Evolutionary conservation across 2,113 vertebrate genomes (phyloP).

Genomic region (Xyliphius kryptos): DNA sequence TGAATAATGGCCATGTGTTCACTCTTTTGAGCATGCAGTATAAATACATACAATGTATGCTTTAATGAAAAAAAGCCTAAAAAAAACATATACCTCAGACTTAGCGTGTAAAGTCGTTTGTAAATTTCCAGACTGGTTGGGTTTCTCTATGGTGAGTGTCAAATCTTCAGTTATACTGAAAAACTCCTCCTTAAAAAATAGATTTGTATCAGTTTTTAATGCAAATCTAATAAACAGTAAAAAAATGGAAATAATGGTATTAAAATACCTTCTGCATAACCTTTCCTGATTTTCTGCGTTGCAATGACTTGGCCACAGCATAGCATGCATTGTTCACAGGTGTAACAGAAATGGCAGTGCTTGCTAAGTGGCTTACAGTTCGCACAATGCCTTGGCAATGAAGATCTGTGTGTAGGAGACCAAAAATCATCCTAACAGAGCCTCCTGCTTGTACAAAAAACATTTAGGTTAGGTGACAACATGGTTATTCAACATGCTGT

Average conservation of each 20-base stretch:
- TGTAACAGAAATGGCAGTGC: slow-evolving; percentile 56
- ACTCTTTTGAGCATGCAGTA: too few relatives aligned
- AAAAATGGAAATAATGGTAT: too few relatives aligned
- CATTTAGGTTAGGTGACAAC: background rate
- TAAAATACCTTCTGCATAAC: slow-evolving; percentile 58
- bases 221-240: too few relatives aligned
- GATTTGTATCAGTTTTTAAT: too few relatives aligned
- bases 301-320: slow-evolving; percentile 53
- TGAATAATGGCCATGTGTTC: too few relatives aligned
- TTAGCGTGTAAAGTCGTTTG: slow-evolving; percentile 41
- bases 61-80: too few relatives aligned
- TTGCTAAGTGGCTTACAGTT: slow-evolving; percentile 62
- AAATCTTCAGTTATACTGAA: slow-evolving; percentile 58
- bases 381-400: slow-evolving; percentile 62
- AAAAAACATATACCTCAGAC: slow-evolving; percentile 60
- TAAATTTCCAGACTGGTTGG: slow-evolving; percentile 35
- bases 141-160: slow-evolving; percentile 46
- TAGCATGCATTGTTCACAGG: slow-evolving; percentile 44
- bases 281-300: slow-evolving; percentile 62
- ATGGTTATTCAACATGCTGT: too few relatives aligned
- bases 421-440: slow-evolving; percentile 57
- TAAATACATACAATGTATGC: too few relatives aligned
- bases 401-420: slow-evolving; percentile 75
- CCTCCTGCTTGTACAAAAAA: slow-evolving; percentile 47
- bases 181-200: too few relatives aligned